These are phyloP conservation scores for Brachyalestes nurse DNA, from an alignment of 2,797 vertebrate genomes.

Conservation along the genomic window DNA sequence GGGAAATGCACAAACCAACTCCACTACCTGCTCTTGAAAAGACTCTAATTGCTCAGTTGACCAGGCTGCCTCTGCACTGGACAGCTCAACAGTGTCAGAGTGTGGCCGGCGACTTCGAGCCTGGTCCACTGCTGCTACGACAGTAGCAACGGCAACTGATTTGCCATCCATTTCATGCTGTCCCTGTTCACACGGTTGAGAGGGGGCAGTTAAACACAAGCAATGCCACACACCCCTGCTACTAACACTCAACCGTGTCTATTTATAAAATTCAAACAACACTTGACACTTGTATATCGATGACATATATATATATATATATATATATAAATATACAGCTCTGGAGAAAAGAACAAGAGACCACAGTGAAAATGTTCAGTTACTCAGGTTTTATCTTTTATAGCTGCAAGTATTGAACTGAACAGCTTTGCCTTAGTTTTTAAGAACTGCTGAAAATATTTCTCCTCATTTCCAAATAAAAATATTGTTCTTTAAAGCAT, in stretches of 20 bases:
- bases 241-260: not conserved
- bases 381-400: no score
- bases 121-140: conserved; percentile 66
- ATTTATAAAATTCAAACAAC: not conserved
- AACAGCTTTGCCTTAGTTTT: no score
- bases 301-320: no score
- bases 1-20: not conserved
- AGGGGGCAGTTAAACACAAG: not conserved
- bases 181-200: conserved; percentile 50
- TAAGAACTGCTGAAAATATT: no score
- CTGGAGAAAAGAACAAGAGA: no score
- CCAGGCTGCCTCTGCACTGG: conserved; percentile 75
- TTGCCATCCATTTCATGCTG: conserved; percentile 56
- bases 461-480: no score
- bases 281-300: no score
- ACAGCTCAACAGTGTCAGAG: conserved; percentile 76
- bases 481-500: no score
- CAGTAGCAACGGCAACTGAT: conserved; percentile 61
- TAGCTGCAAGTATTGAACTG: no score
- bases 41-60: conserved; percentile 63
- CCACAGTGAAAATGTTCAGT: no score
- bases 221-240: not conserved
- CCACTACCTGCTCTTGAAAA: conserved; percentile 80
- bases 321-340: no score
- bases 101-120: conserved; percentile 65